Evolutionary conservation across 2,113 vertebrate genomes (phyloP).

Genomic region (Indri indri): DNA sequence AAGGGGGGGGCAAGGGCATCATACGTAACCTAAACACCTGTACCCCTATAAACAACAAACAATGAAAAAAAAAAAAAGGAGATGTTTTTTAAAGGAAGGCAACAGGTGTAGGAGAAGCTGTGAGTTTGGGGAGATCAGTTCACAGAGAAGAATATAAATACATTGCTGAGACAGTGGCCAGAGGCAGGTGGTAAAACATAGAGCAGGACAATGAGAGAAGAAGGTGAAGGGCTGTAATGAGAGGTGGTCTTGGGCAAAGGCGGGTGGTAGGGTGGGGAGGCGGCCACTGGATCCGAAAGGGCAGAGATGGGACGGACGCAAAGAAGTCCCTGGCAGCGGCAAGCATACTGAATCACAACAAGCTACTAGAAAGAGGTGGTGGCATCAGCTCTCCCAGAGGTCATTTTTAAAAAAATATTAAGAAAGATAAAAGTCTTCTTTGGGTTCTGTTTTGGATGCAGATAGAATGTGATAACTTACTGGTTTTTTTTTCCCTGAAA

Average conservation of each 20-base stretch:
- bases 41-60: too few species aligned
- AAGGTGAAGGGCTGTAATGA: background rate
- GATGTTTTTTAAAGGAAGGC: background rate
- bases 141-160: background rate
- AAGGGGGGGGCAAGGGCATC: too few species aligned
- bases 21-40: too few species aligned
- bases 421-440: constrained; percentile 4
- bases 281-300: background rate
- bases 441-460: constrained; percentile 1
- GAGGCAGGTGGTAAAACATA: background rate
- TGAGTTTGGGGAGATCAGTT: background rate
- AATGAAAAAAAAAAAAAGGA: too few species aligned
- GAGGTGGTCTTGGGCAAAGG: background rate
- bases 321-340: background rate
- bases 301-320: background rate
- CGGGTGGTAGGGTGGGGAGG: too few species aligned
- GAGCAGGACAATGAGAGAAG: background rate
- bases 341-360: background rate
- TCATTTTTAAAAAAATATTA: background rate
- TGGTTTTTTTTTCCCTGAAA: background rate
- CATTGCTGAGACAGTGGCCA: background rate
- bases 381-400: background rate
- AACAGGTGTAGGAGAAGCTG: background rate
- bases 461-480: background rate
- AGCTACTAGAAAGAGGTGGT: background rate